phyloP scores from a whole-genome alignment of 2,888 invertebrate genomes.

The Drosophila paranaensis region DNA sequence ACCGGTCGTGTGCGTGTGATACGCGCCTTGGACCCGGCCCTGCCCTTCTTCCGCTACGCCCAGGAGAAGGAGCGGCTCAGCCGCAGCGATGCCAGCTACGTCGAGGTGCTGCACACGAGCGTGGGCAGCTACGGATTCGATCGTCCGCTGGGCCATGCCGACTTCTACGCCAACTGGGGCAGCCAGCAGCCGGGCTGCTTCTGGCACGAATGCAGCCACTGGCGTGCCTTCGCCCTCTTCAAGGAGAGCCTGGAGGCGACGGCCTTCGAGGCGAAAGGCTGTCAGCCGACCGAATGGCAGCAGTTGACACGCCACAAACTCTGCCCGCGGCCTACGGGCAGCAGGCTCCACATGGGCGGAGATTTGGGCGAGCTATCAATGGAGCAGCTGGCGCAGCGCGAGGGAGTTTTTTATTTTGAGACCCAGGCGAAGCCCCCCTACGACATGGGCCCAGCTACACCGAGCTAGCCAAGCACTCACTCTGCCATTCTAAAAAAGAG shows the following conservation, averaged over 20 bases:
- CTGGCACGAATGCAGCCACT: constrained; percentile 82
- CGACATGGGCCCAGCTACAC: constrained; percentile 20
- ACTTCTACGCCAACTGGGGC: constrained; percentile 88
- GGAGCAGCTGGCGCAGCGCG: constrained; percentile 55
- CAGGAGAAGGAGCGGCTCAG: constrained; percentile 85
- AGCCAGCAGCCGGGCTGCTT: constrained; percentile 87
- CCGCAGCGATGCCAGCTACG: constrained; percentile 88
- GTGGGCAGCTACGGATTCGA: constrained; percentile 85
- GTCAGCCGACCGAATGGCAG: constrained; percentile 66
- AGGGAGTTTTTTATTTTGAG: constrained; percentile 79
- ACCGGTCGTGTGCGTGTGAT: constrained; percentile 79
- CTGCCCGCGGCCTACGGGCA: constrained; percentile 63
- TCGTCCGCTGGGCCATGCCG: constrained; percentile 85
- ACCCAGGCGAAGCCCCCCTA: constrained; percentile 76
- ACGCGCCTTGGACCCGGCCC: constrained; percentile 88
- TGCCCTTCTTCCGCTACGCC: constrained; percentile 79
- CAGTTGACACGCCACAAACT: constrained; percentile 67
- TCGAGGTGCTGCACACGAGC: constrained; percentile 90
- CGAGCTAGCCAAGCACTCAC: constrained; percentile 4
- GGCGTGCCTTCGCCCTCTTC: constrained; percentile 81
- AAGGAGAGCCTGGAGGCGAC: constrained; percentile 58
- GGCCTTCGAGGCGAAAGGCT: constrained; percentile 69
- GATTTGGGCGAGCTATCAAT: constrained; percentile 59
- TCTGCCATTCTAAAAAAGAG: constrained; percentile 8
- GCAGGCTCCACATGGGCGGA: constrained; percentile 67